Evolutionary conservation across 2,113 vertebrate species (phyloP), one percentile per base, ranked within the genome.

Genomic region (Scolopax mira): DNA sequence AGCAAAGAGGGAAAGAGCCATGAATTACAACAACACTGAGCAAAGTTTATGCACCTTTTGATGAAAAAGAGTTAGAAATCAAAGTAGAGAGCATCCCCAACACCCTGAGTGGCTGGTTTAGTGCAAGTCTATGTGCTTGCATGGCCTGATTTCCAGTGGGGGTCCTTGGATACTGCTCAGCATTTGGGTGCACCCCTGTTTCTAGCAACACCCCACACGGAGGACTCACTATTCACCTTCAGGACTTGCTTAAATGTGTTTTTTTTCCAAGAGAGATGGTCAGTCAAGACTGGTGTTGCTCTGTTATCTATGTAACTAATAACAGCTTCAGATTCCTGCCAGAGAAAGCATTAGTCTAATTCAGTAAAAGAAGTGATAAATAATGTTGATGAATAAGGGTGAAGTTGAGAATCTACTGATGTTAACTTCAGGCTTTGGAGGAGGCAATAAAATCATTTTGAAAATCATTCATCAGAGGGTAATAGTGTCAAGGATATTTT

Each of bases 1-100:
- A 79, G 65, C 52, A 52, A 54, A 60, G 54, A 75, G 61, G 73
- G 57, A 55, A 94, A 88, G 85, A 86, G n/a, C 88, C 65, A 27
- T 92, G 88, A 93, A 90, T 87, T 92, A 30, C 61, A 84, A 10
- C 64, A 90, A 48, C 31, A 27, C 49, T 58, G 73, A 78, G 66
- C n/a, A 78, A 86, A 58, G 77, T 37, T 92, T 67, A 28, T 80
- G 35, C 10, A 1, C 60, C 52, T 88, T 90, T 84, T 83, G 65
- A 57, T 74, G 82, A 74, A 85, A 88, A 85, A 58, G 64, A 83
- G 55, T 62, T 95, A 85, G 79, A 91, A 91, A 97, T 94, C 90
- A 83, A 90, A 90, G 41, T 44, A 55, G 17, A 52, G 49, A 78
- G 64, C 18, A 22, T 94, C 75, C 35, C 51, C 55, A 79, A 54